Base-by-base conservation (phyloP, 2,888 invertebrate genomes). In the Ametastegia equiseti region DNA sequence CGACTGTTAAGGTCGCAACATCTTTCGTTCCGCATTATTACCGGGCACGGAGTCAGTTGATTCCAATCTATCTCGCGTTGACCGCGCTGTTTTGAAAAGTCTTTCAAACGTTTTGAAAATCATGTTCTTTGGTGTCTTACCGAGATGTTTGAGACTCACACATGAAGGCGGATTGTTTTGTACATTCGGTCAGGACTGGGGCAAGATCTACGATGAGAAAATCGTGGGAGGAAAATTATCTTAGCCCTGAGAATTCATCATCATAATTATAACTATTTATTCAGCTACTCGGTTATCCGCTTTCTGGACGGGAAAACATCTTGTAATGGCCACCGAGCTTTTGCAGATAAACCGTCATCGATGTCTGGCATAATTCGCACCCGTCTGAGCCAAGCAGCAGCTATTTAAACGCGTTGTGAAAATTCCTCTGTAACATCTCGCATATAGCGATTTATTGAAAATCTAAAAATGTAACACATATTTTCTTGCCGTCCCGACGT, bases 21-120 rank as follows among this genome's bases (percentile, higher is more conserved):
- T 71, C 71, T 71, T 71, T 71, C 27, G 42, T 71, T 60, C 30
- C 60, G 30, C 60, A 60, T 60, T 15, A n/a, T n/a, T 60, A 13
- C 30, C 15, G 3, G 3, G n/a, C n/a, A 30, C 60, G 15, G 27
- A 60, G 30, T 30, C 30, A 15, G 27, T 6, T 30, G 1, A 30
- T 60, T 30, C 15, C 30, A n/a, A n/a, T 60, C 23, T 60, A 60
- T 30, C 30, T 60, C 27, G 42, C 42, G 27, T 30, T 60, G 1
- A 30, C 30, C 30, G 60, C 15, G 11, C 23, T 15, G 60, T 27
- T 60, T 30, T 0, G 27, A 30, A 15, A 13, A 54, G 23, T 54
- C 19, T 54, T 23, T 0, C 30, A 60, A 60, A 13, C 15, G 15
- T 60, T 60, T 3, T 13, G 13, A 60, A 5, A 42, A n/a, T n/a